Conservation (phyloP, 2,113 vertebrate species). For the Oncorhynchus clarkii region DNA sequence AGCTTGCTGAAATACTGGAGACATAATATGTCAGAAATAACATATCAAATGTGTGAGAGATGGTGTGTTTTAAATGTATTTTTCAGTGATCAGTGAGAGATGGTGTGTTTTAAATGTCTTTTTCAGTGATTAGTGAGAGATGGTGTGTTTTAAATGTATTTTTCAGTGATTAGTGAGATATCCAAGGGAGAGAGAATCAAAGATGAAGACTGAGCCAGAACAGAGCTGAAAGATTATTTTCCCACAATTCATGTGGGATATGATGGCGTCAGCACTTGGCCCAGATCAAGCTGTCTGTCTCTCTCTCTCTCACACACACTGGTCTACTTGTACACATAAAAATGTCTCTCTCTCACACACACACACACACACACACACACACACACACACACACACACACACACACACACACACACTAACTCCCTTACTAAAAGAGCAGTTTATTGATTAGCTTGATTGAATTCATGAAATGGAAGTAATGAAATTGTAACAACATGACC, state of each 20-base stretch:
- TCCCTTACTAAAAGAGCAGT: conserved; percentile 28
- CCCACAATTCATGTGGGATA: conserved; percentile 28
- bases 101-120: no score
- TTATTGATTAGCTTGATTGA: conserved; percentile 36
- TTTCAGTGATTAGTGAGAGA: no score
- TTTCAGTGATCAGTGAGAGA: no score
- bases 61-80: no score
- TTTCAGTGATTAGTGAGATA: conserved; percentile 2
- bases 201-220: conserved; percentile 49
- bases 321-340: no score
- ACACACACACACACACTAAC: not conserved
- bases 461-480: not conserved
- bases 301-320: not conserved
- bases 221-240: conserved; percentile 37
- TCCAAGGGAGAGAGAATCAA: conserved; percentile 44
- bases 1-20: no score
- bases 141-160: no score
- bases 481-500: conserved; percentile 15
- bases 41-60: conserved; percentile 7
- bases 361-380: not conserved
- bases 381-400: no score
- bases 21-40: conserved; percentile 9
- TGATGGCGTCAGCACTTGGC: conserved; percentile 16
- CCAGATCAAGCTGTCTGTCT: conserved; percentile 8
- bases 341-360: conserved; percentile 1